These are phyloP conservation scores for Perca flavescens DNA, from an alignment of 2,113 vertebrate genomes.

Conservation along the genomic window DNA sequence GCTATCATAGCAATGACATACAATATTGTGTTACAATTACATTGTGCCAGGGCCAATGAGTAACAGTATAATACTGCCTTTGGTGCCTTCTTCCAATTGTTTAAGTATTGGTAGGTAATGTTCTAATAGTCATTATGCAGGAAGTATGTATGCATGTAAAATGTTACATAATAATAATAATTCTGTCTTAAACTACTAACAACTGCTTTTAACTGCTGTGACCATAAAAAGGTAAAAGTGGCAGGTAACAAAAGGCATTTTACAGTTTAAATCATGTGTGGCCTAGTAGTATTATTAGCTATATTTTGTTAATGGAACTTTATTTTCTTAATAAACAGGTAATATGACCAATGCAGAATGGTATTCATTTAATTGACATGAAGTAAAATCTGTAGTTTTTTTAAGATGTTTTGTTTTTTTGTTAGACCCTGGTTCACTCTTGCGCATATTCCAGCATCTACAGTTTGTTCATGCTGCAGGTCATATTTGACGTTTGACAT, in stretches of 20 bases:
- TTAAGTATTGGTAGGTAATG: not conserved
- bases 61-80: not conserved
- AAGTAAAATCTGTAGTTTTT: not conserved
- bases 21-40: not conserved
- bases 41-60: not conserved
- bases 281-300: not conserved
- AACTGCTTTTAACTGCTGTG: not conserved
- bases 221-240: too few species aligned
- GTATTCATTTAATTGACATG: not conserved
- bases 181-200: not conserved
- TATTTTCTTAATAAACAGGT: not conserved
- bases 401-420: not conserved
- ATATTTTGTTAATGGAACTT: not conserved
- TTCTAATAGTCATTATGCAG: too few species aligned
- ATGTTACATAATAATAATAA: not conserved
- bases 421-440: not conserved
- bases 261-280: too few species aligned
- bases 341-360: not conserved
- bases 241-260: too few species aligned
- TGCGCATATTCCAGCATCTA: not conserved
- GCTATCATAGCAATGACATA: not conserved
- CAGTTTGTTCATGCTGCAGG: not conserved
- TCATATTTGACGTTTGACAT: not conserved
- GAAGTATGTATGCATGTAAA: not conserved
- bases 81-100: not conserved